Percentiles rank a stretch among this genome's conserved stretches.
phyloP scores from a whole-genome alignment of 2,113 vertebrate genomes.

The Diadophis punctatus region DNA sequence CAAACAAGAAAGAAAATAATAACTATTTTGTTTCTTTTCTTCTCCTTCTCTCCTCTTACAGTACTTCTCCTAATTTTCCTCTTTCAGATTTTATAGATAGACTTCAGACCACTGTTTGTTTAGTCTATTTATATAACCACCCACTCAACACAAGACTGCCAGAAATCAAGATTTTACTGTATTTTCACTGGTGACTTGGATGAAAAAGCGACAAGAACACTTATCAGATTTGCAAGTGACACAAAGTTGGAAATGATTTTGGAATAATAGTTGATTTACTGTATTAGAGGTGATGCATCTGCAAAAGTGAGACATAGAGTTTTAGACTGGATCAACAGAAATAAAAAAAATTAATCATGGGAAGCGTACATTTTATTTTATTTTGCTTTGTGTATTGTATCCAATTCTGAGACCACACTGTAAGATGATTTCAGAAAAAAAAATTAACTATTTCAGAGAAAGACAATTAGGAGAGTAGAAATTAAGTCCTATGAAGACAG shows the following conservation, averaged over 20 bases:
- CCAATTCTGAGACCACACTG: not conserved
- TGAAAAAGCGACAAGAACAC: not conserved
- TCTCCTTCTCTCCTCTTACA: not conserved
- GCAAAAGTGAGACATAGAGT: not conserved
- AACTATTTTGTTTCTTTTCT: not conserved
- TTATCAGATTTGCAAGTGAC: not conserved
- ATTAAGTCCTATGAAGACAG: not conserved
- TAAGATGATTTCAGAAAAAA: not conserved
- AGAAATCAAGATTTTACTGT: not conserved
- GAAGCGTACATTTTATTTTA: not conserved
- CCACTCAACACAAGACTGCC: not conserved
- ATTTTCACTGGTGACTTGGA: not conserved
- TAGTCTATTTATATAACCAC: not conserved
- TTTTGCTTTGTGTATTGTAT: not conserved
- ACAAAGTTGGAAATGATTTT: not conserved
- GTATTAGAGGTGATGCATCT: not conserved
- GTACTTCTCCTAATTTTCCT: not conserved
- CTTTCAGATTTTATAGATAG: not conserved
- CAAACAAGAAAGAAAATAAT: not conserved
- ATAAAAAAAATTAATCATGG: not conserved
- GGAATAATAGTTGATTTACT: not conserved
- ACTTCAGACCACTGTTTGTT: not conserved
- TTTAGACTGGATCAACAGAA: not conserved
- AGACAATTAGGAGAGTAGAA: not conserved
- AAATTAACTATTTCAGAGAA: not conserved